Percentiles rank a stretch among this genome's conserved stretches.
Evolutionary conservation across 2,113 vertebrate genomes (phyloP).

Genomic region (Nannobrachium achirus): DNA sequence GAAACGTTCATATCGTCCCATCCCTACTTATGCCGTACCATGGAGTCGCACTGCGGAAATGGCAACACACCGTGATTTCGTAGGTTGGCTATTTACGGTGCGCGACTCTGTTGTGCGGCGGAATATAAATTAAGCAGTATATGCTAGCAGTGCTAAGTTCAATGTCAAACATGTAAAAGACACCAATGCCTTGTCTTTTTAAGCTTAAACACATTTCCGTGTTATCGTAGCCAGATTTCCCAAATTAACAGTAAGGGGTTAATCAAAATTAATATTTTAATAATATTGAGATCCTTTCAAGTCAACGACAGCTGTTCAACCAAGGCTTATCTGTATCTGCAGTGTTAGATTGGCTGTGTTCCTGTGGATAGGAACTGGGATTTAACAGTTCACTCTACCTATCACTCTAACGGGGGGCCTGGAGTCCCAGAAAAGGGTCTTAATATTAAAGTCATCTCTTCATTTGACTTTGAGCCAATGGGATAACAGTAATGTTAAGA

Average conservation of each 20-base stretch:
- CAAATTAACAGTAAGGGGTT: not conserved
- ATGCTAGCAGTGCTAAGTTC: not conserved
- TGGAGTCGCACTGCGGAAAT: too few relatives aligned
- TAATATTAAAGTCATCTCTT: slow-evolving; percentile 3
- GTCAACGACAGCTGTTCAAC: not conserved
- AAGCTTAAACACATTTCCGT: not conserved
- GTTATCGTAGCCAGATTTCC: slow-evolving; percentile 28
- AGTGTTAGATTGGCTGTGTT: not conserved
- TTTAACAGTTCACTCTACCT: not conserved
- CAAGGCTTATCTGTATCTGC: not conserved
- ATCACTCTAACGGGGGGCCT: not conserved
- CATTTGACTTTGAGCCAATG: not conserved
- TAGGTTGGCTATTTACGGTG: too few relatives aligned
- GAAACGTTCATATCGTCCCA: too few relatives aligned
- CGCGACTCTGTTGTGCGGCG: too few relatives aligned
- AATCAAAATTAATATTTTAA: not conserved
- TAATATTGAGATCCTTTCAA: not conserved
- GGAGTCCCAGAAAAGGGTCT: not conserved
- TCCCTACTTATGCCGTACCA: too few relatives aligned
- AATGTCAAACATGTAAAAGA: slow-evolving; percentile 6
- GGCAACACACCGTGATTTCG: too few relatives aligned
- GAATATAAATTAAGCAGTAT: not conserved
- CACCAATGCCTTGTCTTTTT: slow-evolving; percentile 1
- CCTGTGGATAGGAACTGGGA: not conserved
- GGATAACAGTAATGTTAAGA: slow-evolving; percentile 10